Conservation (phyloP, 64 coral and sea anemone genomes). For the Stichodactyla mertensii region DNA sequence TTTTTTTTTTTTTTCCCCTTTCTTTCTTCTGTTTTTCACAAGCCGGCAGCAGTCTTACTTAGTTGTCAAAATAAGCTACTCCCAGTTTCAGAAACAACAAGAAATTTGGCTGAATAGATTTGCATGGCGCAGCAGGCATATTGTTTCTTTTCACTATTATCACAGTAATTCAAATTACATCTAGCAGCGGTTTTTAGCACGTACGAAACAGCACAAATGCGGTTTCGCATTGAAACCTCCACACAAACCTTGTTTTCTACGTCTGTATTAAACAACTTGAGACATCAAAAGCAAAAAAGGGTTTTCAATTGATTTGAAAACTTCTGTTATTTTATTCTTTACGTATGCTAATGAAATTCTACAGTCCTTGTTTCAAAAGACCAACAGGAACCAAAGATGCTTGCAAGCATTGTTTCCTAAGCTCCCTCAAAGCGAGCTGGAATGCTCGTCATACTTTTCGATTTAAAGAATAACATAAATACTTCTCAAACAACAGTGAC, state of each 20-base stretch:
- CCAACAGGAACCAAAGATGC: background rate
- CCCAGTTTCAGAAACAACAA: background rate
- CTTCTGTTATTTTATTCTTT: background rate
- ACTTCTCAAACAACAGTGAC: background rate
- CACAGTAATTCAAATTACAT: background rate
- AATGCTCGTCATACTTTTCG: background rate
- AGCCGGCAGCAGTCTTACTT: background rate
- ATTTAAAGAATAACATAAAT: background rate
- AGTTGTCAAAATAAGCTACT: background rate
- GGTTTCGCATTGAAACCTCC: background rate
- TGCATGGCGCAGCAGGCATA: background rate
- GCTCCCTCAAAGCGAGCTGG: background rate
- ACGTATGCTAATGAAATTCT: background rate
- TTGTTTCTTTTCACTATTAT: background rate
- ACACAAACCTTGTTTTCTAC: background rate
- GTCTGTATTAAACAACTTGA: slow-evolving; percentile 1
- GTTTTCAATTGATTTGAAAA: slow-evolving; percentile 4
- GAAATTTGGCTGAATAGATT: background rate
- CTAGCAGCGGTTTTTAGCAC: background rate
- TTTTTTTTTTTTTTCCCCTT: too few relatives aligned
- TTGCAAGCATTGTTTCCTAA: background rate
- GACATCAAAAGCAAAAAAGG: background rate
- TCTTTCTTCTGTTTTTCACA: background rate
- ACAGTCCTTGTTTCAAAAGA: background rate
- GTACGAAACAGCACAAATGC: background rate